Evolutionary conservation across 1,140 invertebrate species (phyloP).

Genomic region (Bombus polaris): DNA sequence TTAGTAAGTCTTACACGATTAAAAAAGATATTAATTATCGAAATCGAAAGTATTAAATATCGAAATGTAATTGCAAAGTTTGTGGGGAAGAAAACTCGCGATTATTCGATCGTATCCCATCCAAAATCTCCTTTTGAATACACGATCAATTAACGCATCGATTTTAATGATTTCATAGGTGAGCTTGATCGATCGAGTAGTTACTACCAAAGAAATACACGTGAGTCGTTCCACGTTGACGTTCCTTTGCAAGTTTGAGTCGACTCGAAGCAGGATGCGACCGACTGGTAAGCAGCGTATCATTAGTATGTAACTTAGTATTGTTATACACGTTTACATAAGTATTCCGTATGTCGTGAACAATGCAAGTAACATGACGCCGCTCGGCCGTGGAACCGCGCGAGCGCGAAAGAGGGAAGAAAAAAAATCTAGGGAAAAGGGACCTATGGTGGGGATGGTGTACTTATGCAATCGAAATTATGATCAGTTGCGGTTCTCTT

Average conservation of each 20-base stretch:
- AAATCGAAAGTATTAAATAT: not conserved
- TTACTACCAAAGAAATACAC: not conserved
- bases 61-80: not conserved
- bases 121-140: not conserved
- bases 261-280: slow-evolving; percentile 67
- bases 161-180: too few species aligned
- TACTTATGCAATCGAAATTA: slow-evolving; percentile 46
- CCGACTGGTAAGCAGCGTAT: slow-evolving; percentile 48
- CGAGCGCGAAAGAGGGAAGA: slow-evolving; percentile 43
- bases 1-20: not conserved
- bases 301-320: slow-evolving; percentile 71
- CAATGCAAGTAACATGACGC: slow-evolving; percentile 66
- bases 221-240: not conserved
- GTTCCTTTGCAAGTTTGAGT: slow-evolving; percentile 21
- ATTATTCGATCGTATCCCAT: not conserved
- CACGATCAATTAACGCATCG: not conserved
- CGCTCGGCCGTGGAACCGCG: slow-evolving; percentile 59
- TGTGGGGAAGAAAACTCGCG: not conserved
- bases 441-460: not conserved
- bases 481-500: not conserved
- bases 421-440: not conserved
- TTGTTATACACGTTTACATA: slow-evolving; percentile 78
- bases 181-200: too few species aligned
- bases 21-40: not conserved
- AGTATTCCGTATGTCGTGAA: slow-evolving; percentile 72